These are phyloP conservation scores for Frieseomelitta varia DNA, from an alignment of 1,140 invertebrate species.

Conservation along the genomic window DNA sequence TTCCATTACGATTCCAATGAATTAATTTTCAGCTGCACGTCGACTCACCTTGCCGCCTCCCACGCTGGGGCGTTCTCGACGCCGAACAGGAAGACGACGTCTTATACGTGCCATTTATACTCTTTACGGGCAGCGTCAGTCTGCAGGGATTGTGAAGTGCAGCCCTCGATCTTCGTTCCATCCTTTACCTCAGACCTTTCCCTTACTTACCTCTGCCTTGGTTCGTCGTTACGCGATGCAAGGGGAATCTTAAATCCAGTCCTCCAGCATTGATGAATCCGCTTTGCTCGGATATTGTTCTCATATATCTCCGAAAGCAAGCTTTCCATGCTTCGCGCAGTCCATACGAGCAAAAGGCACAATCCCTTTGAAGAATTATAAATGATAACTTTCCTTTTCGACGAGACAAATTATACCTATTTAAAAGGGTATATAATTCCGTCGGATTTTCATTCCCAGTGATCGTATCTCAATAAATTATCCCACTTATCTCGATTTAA, in stretches of 20 bases:
- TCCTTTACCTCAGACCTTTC: conserved; percentile 37
- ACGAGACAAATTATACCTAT: conserved; percentile 52
- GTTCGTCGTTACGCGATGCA: conserved; percentile 55
- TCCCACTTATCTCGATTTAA: no score
- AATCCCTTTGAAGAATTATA: conserved; percentile 46
- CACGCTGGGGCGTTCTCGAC: conserved; percentile 45
- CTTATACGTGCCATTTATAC: conserved; percentile 73
- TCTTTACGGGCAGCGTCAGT: conserved; percentile 69
- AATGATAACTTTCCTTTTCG: conserved; percentile 39
- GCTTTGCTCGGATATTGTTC: conserved; percentile 73
- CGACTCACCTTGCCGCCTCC: conserved; percentile 47
- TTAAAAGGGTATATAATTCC: conserved; percentile 44
- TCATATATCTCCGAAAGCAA: conserved; percentile 67
- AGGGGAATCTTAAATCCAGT: conserved; percentile 71
- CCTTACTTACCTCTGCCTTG: conserved; percentile 48
- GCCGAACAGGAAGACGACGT: conserved; percentile 49
- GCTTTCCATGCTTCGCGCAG: conserved; percentile 43
- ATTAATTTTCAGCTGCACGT: conserved; percentile 70
- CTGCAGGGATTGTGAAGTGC: conserved; percentile 63
- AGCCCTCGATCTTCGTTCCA: conserved; percentile 45
- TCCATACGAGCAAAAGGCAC: conserved; percentile 4
- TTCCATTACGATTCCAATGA: conserved; percentile 73
- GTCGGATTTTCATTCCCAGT: background rate
- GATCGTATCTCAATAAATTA: background rate
- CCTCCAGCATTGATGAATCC: conserved; percentile 73